Conservation (phyloP, 2,888 invertebrate genomes). For the Sclerodermus sp. region DNA sequence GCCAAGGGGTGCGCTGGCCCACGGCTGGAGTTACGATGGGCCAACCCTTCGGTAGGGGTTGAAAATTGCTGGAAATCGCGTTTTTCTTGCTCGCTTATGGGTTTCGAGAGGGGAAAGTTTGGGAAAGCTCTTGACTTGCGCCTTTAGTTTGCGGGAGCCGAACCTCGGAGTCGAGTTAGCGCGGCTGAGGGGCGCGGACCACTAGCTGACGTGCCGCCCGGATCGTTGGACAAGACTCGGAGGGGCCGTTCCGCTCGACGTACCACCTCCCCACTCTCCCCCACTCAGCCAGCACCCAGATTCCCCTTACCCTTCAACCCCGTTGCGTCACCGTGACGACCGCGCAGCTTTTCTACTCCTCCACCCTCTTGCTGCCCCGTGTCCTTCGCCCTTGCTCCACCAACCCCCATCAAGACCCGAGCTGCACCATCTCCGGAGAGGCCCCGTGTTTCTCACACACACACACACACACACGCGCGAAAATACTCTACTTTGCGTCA, state of each 20-base stretch:
- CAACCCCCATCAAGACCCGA: constrained; percentile 1
- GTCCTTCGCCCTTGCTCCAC: constrained; percentile 2
- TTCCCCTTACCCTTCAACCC: constrained; percentile 12
- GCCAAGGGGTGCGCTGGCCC: too few species aligned
- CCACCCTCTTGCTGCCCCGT: background rate
- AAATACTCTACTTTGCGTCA: too few species aligned
- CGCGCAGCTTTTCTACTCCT: constrained; percentile 8
- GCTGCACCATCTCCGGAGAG: too few species aligned
- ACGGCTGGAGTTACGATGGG: too few species aligned
- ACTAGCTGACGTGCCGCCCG: constrained; percentile 55
- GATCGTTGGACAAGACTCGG: constrained; percentile 55
- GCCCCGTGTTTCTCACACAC: too few species aligned
- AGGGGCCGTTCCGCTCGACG: constrained; percentile 51
- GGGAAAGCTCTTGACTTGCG: too few species aligned
- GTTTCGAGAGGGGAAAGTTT: too few species aligned
- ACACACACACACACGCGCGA: background rate
- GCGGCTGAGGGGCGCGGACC: constrained; percentile 55
- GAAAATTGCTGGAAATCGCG: too few species aligned
- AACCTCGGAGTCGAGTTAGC: constrained; percentile 8
- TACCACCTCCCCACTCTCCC: constrained; percentile 44
- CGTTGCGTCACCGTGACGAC: constrained; percentile 9
- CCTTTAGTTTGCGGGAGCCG: too few species aligned
- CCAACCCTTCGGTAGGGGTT: too few species aligned
- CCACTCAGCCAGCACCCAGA: constrained; percentile 2
- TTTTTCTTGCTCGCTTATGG: too few species aligned